Base-by-base conservation (phyloP, 1,140 invertebrate species). In the Linepithema humile region DNA sequence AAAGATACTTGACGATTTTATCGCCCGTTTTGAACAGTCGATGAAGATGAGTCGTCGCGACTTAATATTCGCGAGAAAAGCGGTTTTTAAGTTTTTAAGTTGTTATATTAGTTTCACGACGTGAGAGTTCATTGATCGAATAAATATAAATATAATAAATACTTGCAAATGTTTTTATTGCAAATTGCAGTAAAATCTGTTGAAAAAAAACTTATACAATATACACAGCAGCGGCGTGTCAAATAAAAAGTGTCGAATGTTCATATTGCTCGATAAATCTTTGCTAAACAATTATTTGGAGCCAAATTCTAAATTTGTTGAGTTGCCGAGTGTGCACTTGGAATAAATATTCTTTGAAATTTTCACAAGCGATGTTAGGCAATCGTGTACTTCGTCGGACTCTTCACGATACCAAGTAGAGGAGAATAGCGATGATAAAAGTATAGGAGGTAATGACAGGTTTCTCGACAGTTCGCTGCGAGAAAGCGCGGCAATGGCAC, bases 1-100 rank as follows among this genome's bases (percentile, higher is more conserved):
- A 80, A 82, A 90, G 83, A 88, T 86, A 87, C 82, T 83, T 73
- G 89, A 90, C 77, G 29, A 75, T 89, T 89, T 90, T 90, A 89
- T 86, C 55, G 82, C n/a, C 23, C 17, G 3, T 40, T 40, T 45
- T 62, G 59, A 77, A 83, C 59, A 12, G 75, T 72, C 85, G 82
- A 67, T 75, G 59, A 43, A 45, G 60, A 85, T 69, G 73, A 82
- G 43, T 4, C 43, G 64, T n/a, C 32, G 62, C 64, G 23, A 70
- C 23, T 80, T 55, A 55, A 69, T 69, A 40, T 69, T 69, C 10
- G 55, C 26, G 35, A n/a, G 35, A 67, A 15, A 78, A 78, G 10
- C 10, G 10, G n/a, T 3, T 55, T 55, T 55, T n/a, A n/a, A n/a
- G 3, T 50, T 48, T 50, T 1, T 38, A 50, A 77, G 15, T 50